Conservation (phyloP, 1,140 invertebrate species). For the Heliconius congener region DNA sequence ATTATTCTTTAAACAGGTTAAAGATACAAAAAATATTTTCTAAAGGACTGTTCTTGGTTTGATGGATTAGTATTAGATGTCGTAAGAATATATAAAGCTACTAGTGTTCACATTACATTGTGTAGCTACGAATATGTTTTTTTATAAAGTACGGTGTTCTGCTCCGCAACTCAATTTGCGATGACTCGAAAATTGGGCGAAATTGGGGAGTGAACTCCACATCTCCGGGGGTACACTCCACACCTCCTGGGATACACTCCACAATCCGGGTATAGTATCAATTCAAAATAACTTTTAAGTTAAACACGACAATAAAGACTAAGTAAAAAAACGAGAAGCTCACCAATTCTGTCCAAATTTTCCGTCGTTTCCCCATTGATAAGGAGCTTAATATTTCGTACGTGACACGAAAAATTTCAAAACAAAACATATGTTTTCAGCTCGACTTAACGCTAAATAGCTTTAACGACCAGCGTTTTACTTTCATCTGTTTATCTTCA, state of each 20-base stretch:
- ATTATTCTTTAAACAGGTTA: neutral
- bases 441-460: conserved; percentile 42
- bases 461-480: conserved; percentile 64
- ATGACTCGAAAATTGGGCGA: no score
- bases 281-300: neutral
- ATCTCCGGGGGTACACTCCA: no score
- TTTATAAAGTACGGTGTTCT: no score
- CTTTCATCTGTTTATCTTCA: conserved; percentile 52
- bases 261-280: neutral
- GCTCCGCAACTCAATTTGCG: no score
- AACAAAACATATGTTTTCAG: conserved; percentile 27
- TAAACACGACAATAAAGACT: neutral
- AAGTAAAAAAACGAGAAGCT: neutral
- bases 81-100: neutral
- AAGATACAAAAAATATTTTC: neutral
- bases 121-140: no score
- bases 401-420: conserved; percentile 31
- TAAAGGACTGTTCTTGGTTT: no score
- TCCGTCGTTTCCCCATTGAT: conserved; percentile 11
- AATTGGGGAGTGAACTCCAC: no score
- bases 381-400: conserved; percentile 23
- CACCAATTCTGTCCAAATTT: neutral
- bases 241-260: no score
- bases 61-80: no score
- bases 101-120: neutral